A percentile compares a stretch with the other conserved stretches of the same genome.
Conservation (phyloP, 2,113 vertebrate genomes). For the Laticauda colubrina region DNA sequence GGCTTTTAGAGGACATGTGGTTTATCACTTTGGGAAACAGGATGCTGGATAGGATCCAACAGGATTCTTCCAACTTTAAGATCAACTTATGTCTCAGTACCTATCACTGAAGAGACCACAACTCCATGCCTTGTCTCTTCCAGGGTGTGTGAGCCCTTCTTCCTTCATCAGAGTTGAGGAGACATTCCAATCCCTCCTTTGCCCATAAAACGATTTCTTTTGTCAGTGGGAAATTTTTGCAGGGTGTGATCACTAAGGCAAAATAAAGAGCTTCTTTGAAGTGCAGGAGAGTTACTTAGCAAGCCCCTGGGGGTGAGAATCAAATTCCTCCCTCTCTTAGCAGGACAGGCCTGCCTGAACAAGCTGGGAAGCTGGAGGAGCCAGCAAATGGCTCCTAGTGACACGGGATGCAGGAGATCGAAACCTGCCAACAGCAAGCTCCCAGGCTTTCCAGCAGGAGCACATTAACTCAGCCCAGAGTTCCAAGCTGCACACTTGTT, state of each 20-base stretch:
- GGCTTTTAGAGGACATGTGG: neutral
- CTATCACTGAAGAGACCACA: neutral
- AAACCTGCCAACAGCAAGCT: neutral
- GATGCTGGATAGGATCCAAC: neutral
- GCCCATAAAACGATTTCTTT: constrained; percentile 38
- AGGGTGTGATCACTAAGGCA: constrained; percentile 35
- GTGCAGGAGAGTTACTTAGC: constrained; percentile 14
- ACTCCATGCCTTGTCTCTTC: neutral
- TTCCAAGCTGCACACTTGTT: neutral
- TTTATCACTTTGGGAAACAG: neutral
- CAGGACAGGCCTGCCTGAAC: constrained; percentile 26
- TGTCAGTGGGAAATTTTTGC: constrained; percentile 40
- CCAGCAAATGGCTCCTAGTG: constrained; percentile 5
- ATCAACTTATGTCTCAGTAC: neutral
- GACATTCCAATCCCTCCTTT: constrained; percentile 28
- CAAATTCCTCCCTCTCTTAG: constrained; percentile 30
- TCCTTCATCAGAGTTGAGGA: neutral
- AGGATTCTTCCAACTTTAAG: neutral
- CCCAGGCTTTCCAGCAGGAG: neutral
- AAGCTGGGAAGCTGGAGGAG: neutral
- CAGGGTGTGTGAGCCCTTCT: constrained; percentile 9
- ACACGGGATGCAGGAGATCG: neutral
- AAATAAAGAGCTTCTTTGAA: constrained; percentile 32
- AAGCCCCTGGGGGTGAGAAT: constrained; percentile 31
- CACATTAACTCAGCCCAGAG: neutral